Conservation (phyloP, 2,113 vertebrate genomes). For the Hystrix cristata region DNA sequence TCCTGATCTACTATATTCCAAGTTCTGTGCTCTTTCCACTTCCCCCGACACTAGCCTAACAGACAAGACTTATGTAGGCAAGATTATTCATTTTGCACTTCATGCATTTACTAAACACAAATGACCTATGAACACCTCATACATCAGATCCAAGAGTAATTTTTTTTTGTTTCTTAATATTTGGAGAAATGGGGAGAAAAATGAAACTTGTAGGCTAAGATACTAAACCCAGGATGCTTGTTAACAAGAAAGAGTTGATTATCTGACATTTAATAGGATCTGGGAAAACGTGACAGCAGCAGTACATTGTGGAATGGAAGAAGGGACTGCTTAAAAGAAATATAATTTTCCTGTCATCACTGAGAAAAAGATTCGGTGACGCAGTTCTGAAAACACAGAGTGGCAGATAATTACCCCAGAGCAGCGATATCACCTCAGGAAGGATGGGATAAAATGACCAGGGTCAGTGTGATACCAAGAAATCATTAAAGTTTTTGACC, state of each 20-base stretch:
- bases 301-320: background rate
- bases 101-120: constrained; percentile 12
- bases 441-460: constrained; percentile 6
- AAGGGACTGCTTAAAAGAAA: constrained; percentile 43
- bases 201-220: background rate
- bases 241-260: constrained; percentile 22
- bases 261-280: constrained; percentile 43
- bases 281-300: background rate
- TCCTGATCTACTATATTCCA: background rate
- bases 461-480: constrained; percentile 44
- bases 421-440: constrained; percentile 27
- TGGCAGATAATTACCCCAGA: constrained; percentile 59
- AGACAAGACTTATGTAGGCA: background rate
- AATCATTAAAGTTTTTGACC: constrained; percentile 55
- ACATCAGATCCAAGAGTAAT: background rate
- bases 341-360: constrained; percentile 42
- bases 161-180: constrained; percentile 39
- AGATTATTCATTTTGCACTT: background rate
- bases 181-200: background rate
- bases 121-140: background rate
- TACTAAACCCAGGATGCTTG: background rate
- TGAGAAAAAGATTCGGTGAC: constrained; percentile 35
- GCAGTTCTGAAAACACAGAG: constrained; percentile 32
- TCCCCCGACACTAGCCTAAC: background rate
- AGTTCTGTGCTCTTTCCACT: background rate